phyloP scores from a whole-genome alignment of 92 coral and sea anemone genomes.

The Desmophyllum pertusum region DNA sequence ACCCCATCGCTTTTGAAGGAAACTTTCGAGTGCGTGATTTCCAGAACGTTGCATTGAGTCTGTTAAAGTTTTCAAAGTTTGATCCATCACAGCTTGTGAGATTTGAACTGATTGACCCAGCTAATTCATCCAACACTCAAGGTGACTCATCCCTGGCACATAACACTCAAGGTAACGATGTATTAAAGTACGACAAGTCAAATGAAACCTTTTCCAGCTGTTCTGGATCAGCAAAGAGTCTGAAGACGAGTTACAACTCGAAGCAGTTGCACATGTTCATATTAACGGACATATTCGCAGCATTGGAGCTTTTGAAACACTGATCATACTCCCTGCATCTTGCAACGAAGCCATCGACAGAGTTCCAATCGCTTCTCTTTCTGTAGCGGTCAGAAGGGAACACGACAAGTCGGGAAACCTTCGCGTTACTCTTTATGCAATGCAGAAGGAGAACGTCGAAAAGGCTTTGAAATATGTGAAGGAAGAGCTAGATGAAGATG shows the following conservation, averaged over 20 bases:
- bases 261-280: background rate
- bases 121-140: background rate
- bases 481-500: background rate
- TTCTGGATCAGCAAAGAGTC: conserved; percentile 10
- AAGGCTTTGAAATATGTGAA: background rate
- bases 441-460: background rate
- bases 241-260: background rate
- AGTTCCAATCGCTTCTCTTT: background rate
- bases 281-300: background rate
- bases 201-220: background rate
- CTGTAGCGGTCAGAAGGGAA: background rate
- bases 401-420: background rate
- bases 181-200: background rate
- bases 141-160: too few relatives aligned
- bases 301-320: conserved; percentile 3
- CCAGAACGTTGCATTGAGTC: background rate
- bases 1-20: background rate
- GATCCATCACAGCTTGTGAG: background rate
- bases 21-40: background rate
- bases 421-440: background rate
- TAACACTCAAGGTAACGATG: background rate
- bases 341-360: background rate
- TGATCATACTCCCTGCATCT: background rate
- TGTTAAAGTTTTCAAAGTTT: background rate
- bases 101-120: background rate